Conservation (phyloP, 2,113 vertebrate species). For the Gasterosteus aculeatus region DNA sequence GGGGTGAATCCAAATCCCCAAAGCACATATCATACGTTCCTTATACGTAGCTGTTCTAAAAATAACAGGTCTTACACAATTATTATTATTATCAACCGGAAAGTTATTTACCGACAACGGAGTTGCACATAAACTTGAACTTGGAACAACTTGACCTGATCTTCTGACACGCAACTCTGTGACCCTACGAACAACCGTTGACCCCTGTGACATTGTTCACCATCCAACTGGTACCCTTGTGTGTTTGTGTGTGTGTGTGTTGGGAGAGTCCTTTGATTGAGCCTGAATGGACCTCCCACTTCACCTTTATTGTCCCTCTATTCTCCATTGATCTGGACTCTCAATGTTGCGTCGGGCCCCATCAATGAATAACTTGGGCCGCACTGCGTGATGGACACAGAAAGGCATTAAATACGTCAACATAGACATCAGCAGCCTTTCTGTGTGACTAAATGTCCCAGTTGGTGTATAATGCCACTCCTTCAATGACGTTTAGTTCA, state of each 20-base stretch:
- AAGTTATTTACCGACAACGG: too few species aligned
- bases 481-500: constrained; percentile 41
- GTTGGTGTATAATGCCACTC: constrained; percentile 36
- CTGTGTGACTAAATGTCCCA: constrained; percentile 33
- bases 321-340: constrained; percentile 48
- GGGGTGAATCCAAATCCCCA: background rate
- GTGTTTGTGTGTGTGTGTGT: constrained; percentile 8
- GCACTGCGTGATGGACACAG: constrained; percentile 45
- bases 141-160: constrained; percentile 35
- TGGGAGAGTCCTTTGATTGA: constrained; percentile 57
- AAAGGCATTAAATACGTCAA: constrained; percentile 65
- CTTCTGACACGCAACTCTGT: constrained; percentile 41
- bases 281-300: constrained; percentile 68
- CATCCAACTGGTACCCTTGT: constrained; percentile 25
- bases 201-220: constrained; percentile 52
- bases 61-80: background rate
- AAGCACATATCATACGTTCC: background rate
- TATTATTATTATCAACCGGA: too few species aligned
- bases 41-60: background rate
- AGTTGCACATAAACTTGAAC: constrained; percentile 23
- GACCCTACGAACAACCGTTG: constrained; percentile 45
- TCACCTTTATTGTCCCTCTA: constrained; percentile 57
- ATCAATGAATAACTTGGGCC: constrained; percentile 58
- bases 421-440: constrained; percentile 48
- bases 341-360: constrained; percentile 53